phyloP scores from a whole-genome alignment of 1,140 invertebrate species.

The Brachionus calyciflorus region DNA sequence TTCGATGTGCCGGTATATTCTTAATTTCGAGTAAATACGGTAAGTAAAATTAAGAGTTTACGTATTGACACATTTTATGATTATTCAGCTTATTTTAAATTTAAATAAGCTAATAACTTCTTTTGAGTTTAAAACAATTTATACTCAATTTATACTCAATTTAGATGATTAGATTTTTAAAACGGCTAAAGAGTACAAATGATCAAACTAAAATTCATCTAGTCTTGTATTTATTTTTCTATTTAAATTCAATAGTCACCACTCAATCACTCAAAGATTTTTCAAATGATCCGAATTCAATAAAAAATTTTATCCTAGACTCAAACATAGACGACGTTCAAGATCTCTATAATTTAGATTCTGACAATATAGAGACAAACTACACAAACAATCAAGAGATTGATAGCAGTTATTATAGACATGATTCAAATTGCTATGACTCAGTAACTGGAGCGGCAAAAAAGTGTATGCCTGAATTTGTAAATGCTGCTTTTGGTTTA shows the following conservation, averaged over 20 bases:
- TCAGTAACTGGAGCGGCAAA: conserved; percentile 61
- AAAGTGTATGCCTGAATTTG: conserved; percentile 90
- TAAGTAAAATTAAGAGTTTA: too few species aligned
- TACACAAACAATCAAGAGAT: background rate
- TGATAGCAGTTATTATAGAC: background rate
- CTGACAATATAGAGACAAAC: background rate
- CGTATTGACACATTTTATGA: too few species aligned
- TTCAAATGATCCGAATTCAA: background rate
- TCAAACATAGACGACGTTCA: background rate
- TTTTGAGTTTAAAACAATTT: too few species aligned
- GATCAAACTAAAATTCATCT: too few species aligned
- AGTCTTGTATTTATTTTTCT: background rate
- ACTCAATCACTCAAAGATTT: background rate
- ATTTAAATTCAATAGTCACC: background rate
- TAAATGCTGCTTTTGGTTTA: conserved; percentile 86
- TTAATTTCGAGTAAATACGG: too few species aligned
- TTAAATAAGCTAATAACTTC: too few species aligned
- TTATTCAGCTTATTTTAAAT: too few species aligned
- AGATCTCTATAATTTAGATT: background rate
- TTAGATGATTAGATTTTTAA: too few species aligned
- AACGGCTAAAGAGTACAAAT: too few species aligned
- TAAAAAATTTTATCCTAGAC: conserved; percentile 1
- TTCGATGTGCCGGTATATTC: too few species aligned
- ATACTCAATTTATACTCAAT: too few species aligned
- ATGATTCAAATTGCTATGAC: conserved; percentile 36